A percentile compares a stretch with the other conserved stretches of the same genome.
Conservation (phyloP, 2,797 vertebrate genomes). For the Hapalemur alaotrensis region DNA sequence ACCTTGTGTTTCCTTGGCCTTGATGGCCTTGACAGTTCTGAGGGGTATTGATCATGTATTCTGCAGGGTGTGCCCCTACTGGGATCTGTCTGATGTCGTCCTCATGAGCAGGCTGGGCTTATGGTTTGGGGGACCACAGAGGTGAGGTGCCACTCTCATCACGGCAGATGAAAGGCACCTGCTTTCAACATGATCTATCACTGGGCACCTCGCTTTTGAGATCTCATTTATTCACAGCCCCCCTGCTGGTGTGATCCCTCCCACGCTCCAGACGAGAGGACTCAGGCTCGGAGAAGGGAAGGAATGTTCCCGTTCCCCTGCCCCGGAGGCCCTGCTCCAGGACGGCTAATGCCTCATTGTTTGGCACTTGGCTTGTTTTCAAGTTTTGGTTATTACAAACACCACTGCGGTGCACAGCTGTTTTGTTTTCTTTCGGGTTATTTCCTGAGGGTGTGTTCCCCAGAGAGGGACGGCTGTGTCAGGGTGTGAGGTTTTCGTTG, state of each 20-base stretch:
- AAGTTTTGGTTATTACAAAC: not conserved
- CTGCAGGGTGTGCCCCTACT: not conserved
- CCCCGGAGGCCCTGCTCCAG: not conserved
- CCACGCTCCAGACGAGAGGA: not conserved
- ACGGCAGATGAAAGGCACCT: rapidly evolving
- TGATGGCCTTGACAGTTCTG: not conserved
- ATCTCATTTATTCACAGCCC: not conserved
- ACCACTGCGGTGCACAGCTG: not conserved
- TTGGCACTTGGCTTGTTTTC: not conserved
- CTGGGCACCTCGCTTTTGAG: not conserved
- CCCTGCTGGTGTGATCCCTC: not conserved
- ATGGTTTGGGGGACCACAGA: not conserved
- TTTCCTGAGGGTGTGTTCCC: slow-evolving; percentile 60
- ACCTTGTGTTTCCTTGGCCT: not conserved
- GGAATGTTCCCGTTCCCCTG: rapidly evolving
- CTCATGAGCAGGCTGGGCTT: not conserved
- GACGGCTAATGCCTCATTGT: too few species aligned
- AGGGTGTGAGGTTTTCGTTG: not conserved
- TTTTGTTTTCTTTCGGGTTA: not conserved
- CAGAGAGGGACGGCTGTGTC: not conserved
- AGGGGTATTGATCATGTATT: not conserved
- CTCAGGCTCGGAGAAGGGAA: not conserved
- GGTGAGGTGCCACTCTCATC: not conserved
- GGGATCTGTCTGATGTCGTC: not conserved
- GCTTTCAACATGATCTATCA: not conserved